Evolutionary conservation across 2,797 vertebrate species (phyloP), one percentile per base, ranked within the genome.

Genomic region (Paramormyrops hopkinsi): DNA sequence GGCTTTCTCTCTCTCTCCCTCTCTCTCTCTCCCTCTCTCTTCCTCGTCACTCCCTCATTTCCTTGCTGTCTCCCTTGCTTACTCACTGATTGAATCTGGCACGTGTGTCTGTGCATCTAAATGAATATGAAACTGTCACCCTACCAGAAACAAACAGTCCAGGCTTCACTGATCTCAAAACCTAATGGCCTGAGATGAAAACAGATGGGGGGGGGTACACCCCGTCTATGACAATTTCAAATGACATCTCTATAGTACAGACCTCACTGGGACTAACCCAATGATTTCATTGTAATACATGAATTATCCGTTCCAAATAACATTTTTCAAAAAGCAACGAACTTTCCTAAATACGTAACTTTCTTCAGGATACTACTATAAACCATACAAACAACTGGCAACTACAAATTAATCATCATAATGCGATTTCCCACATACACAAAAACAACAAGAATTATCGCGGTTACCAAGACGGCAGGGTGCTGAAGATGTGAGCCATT

Each of bases 1-100:
- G 48, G 48, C 12, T 88, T 25, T 88, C 48, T 53, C 62, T 69
- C 88, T 90, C 86, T 65, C 56, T 85, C 2, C 2, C 59, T 48
- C 41, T 2, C 89, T 87, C 89, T 76, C 86, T 89, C 91, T 54
- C 91, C 88, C 90, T 22, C 89, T 91, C 59, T 22, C 54, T 22
- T 53, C 54, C 50, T 51, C 53, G 22, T 59, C 56, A 59, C 90
- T 29, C 83, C n/a, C 88, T 89, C 54, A 33, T 56, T 89, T 88
- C 88, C 88, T 83, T 90, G 88, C 89, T 89, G 89, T 87, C 25
- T 53, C 89, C 69, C 88, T 59, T 83, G 53, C 76, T 84, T 41
- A 37, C 53, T 62, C 88, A 44, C 88, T 84, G 51, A 56, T 33
- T 89, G 88, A 88, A 11, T 89, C 54, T 85, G 87, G 91, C 90